Evolutionary conservation across 2,888 invertebrate genomes (phyloP).

Genomic region (Mactromeris polynyma): DNA sequence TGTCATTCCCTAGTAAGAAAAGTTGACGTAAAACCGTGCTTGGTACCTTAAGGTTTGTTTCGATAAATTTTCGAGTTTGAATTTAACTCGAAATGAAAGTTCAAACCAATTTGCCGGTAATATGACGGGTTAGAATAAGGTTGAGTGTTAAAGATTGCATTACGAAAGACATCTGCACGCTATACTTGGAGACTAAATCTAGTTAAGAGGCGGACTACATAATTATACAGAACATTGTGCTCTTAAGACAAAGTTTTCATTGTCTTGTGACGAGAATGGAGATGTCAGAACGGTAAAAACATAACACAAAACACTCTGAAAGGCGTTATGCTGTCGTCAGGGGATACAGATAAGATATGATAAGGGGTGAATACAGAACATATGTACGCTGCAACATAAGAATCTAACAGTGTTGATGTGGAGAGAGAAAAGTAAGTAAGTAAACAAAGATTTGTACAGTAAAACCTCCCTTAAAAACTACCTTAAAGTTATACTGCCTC

Average conservation of each 20-base stretch:
- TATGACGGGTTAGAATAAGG: neutral
- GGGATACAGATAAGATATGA: neutral
- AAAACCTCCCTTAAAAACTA: no score
- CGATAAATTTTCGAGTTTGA: constrained; percentile 10
- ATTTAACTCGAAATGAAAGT: constrained; percentile 9
- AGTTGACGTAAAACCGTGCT: neutral
- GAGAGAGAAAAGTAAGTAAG: no score
- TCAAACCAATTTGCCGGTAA: constrained; percentile 12
- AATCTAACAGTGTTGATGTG: no score
- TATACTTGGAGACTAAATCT: neutral
- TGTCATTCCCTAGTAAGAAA: neutral
- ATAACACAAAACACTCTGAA: neutral
- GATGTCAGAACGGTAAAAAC: neutral
- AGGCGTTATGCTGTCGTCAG: neutral
- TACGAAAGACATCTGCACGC: neutral
- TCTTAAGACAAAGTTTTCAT: constrained; percentile 20
- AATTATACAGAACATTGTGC: neutral
- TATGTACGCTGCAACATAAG: no score
- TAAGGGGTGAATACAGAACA: neutral
- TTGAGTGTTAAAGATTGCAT: constrained; percentile 12
- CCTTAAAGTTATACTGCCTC: no score
- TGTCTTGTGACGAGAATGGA: neutral
- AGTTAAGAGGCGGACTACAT: neutral
- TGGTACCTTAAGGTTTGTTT: constrained; percentile 4
- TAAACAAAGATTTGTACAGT: no score